These are phyloP conservation scores for Pristionchus mayeri DNA, from an alignment of 2,888 invertebrate genomes.

Conservation along the genomic window DNA sequence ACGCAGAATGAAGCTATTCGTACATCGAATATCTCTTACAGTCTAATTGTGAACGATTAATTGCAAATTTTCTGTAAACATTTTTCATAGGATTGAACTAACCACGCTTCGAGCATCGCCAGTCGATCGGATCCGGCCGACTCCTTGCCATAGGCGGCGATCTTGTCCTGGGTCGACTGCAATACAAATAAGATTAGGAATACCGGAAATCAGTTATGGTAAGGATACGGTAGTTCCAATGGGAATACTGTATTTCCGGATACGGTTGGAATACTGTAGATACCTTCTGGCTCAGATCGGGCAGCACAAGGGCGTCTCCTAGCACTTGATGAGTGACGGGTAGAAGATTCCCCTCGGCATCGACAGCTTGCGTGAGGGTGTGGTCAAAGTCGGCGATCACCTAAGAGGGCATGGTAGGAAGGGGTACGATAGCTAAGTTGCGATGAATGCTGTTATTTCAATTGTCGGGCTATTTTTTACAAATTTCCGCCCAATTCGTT, in stretches of 20 bases:
- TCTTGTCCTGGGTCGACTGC: not conserved
- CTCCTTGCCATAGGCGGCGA: constrained; percentile 4
- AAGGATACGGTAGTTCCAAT: too few relatives aligned
- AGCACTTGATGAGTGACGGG: constrained; percentile 17
- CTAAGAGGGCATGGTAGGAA: not conserved
- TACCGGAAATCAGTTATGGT: too few relatives aligned
- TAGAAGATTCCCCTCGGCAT: not conserved
- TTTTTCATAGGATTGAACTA: too few relatives aligned
- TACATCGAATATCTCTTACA: too few relatives aligned
- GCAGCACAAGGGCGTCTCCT: not conserved
- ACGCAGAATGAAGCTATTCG: too few relatives aligned
- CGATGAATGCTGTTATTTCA: too few relatives aligned
- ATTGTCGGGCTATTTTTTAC: too few relatives aligned
- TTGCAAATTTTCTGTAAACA: too few relatives aligned
- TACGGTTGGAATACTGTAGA: not conserved
- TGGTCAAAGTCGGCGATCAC: constrained; percentile 24
- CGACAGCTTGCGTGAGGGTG: not conserved
- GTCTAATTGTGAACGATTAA: too few relatives aligned
- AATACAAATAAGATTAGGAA: not conserved
- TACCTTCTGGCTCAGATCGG: constrained; percentile 13
- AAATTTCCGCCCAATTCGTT: too few relatives aligned
- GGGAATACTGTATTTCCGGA: not conserved
- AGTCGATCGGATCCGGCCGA: not conserved
- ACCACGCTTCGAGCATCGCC: constrained; percentile 15
- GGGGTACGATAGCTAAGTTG: too few relatives aligned